These are phyloP conservation scores for Rapana venosa DNA, from an alignment of 2,888 invertebrate genomes.

Conservation along the genomic window DNA sequence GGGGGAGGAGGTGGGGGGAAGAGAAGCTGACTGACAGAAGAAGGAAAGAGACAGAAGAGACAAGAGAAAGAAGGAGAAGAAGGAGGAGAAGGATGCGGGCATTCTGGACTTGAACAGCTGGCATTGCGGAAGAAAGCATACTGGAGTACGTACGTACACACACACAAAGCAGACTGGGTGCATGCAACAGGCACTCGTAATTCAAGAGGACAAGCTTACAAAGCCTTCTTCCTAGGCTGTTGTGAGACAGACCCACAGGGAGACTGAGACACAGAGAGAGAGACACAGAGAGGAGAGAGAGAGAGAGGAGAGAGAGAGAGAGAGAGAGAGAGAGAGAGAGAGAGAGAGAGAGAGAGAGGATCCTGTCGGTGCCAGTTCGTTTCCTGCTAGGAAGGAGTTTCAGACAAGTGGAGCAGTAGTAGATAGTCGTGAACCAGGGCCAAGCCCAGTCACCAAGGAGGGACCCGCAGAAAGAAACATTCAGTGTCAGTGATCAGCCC, in stretches of 20 bases:
- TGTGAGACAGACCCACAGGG: background rate
- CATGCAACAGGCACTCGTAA: conserved; percentile 4
- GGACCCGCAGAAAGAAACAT: too few relatives aligned
- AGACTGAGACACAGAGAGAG: background rate
- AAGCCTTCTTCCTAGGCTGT: background rate
- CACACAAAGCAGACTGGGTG: conserved; percentile 1
- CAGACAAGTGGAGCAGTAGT: too few relatives aligned
- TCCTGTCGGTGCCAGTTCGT: too few relatives aligned
- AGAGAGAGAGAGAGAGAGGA: background rate
- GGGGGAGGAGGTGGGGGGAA: background rate
- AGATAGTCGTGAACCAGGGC: too few relatives aligned
- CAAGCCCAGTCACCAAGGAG: too few relatives aligned
- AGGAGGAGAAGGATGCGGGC: background rate
- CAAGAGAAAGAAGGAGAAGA: background rate
- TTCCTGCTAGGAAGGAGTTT: too few relatives aligned
- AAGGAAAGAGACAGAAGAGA: background rate
- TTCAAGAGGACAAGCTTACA: conserved; percentile 27
- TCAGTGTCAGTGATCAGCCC: too few relatives aligned
- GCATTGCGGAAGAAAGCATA: background rate
- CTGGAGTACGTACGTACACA: background rate
- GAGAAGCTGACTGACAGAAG: background rate
- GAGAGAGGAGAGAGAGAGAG: background rate
- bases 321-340: background rate
- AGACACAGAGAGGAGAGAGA: background rate
- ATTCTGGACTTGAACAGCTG: background rate